Base-by-base conservation (phyloP, 2,797 vertebrate species). In the Sarcophilus harrisii region DNA sequence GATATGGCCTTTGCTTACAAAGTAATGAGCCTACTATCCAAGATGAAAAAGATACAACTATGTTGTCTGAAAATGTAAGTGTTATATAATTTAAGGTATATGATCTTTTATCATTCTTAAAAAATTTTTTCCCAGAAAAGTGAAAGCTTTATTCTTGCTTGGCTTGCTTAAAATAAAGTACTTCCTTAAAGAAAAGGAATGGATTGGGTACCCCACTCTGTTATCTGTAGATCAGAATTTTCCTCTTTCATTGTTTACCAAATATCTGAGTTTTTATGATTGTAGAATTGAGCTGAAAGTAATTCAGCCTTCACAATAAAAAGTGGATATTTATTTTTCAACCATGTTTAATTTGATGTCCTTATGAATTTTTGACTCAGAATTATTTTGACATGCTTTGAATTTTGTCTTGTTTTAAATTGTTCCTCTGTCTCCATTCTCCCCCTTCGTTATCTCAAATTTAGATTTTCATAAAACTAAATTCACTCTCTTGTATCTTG, bases 61-160 rank as follows among this genome's bases (percentile, higher is more conserved):
- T 32, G 29, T n/a, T 57, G 18, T 54, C 28, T 94, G 87, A 91
- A 87, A 90, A 94, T 12, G 66, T 59, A 49, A 92, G 57, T n/a
- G 29, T 49, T 58, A 90, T 49, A 29, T 57, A 32, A n/a, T 57
- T 95, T 91, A 73, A n/a, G 5, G 1, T 91, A 92, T 24, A 29
- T 91, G 32, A 90, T 57, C 81, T 95, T 45, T 91, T 81, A 54
- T 90, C 38, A 81, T 93, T n/a, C n/a, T n/a, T n/a, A n/a, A n/a
- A n/a, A n/a, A n/a, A n/a, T n/a, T n/a, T n/a, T n/a, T 52, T 52
- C 5, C 58, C 90, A 58, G 29, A 93, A 54, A 90, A 54, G 2
- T 90, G 89, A 93, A 29, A 66, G 30, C 60, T 66, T n/a, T 92
- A 30, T 92, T 89, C 93, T 52, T 90, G 28, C 57, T 52, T 92